Evolutionary conservation across 2,888 invertebrate species (phyloP).

Genomic region (Muschampia plurimacula): DNA sequence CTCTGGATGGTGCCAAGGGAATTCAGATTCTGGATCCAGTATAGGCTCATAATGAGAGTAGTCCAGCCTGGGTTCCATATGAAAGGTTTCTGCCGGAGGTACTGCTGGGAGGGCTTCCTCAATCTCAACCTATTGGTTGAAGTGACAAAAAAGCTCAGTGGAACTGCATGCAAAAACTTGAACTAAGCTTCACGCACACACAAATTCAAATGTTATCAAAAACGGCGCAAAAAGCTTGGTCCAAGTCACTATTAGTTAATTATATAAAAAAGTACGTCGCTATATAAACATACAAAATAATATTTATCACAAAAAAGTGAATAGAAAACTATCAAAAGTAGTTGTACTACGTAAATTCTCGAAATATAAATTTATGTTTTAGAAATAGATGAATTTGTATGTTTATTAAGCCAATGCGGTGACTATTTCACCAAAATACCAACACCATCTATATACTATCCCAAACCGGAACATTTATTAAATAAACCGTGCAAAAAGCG

Average conservation of each 20-base stretch:
- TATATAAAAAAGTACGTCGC: constrained; percentile 49
- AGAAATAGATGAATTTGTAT: constrained; percentile 50
- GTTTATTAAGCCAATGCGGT: constrained; percentile 67
- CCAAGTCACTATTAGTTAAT: constrained; percentile 62
- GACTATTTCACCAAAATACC: constrained; percentile 83
- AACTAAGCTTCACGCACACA: constrained; percentile 72
- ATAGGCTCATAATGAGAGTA: constrained; percentile 64
- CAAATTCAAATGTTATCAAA: constrained; percentile 40
- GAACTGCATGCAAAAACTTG: constrained; percentile 77
- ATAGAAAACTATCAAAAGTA: background rate
- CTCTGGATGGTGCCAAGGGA: constrained; percentile 78
- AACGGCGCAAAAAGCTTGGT: constrained; percentile 73
- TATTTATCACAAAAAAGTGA: background rate
- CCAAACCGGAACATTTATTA: constrained; percentile 56
- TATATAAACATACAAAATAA: constrained; percentile 70
- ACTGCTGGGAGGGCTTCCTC: constrained; percentile 59
- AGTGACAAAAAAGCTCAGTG: constrained; percentile 77
- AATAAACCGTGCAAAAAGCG: constrained; percentile 67
- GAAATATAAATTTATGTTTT: background rate
- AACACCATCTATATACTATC: constrained; percentile 77
- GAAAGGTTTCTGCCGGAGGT: constrained; percentile 56
- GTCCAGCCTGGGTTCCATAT: constrained; percentile 47
- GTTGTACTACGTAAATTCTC: background rate
- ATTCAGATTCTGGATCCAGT: constrained; percentile 75
- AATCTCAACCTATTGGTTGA: constrained; percentile 79